Percentiles rank a stretch among this genome's conserved stretches.
phyloP scores from a whole-genome alignment of 2,113 vertebrate genomes.

The Sebastes schlegelii region DNA sequence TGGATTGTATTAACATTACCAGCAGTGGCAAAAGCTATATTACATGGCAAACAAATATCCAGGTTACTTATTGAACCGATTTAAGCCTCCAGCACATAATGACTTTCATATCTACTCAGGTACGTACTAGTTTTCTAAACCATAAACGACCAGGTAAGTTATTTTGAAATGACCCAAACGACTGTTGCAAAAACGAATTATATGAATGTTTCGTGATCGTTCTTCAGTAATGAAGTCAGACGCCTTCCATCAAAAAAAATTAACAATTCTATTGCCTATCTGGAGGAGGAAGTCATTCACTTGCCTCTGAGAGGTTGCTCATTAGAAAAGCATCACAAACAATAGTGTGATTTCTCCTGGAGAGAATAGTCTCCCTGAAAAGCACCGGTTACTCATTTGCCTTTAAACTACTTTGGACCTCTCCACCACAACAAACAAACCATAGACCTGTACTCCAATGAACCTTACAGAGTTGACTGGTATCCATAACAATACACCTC shows the following conservation, averaged over 20 bases:
- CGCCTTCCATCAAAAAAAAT: not conserved
- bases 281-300: not conserved
- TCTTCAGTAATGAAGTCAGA: not conserved
- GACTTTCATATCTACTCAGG: no score
- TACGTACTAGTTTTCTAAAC: no score
- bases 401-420: not conserved
- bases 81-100: no score
- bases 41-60: no score
- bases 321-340: not conserved
- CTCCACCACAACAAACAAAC: not conserved
- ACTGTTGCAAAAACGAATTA: no score
- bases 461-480: not conserved
- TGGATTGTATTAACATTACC: no score
- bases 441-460: not conserved
- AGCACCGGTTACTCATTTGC: not conserved
- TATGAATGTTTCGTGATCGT: no score
- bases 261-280: not conserved
- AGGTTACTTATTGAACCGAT: no score
- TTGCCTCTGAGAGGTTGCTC: not conserved
- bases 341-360: not conserved
- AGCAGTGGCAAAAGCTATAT: no score
- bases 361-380: not conserved
- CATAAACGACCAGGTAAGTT: no score
- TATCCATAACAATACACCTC: not conserved
- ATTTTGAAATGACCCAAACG: no score